phyloP scores from a whole-genome alignment of 2,888 invertebrate species.

The Hirtodrosophila alboralis region DNA sequence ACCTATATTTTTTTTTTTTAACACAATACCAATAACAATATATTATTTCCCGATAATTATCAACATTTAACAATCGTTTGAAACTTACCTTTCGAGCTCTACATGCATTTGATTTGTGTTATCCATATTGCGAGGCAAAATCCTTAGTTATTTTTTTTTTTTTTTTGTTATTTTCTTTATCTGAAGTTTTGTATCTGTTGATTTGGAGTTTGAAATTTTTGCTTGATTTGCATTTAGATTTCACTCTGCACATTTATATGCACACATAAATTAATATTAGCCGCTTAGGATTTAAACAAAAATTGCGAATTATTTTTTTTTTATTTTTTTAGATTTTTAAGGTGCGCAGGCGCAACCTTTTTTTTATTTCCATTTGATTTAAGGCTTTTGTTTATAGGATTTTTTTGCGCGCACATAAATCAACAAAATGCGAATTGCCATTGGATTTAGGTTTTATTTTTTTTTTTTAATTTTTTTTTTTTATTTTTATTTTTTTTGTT shows the following conservation, averaged over 20 bases:
- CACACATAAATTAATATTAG: constrained; percentile 54
- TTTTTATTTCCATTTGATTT: constrained; percentile 34
- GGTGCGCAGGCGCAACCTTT: constrained; percentile 39
- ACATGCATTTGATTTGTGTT: constrained; percentile 64
- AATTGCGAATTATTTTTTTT: constrained; percentile 37
- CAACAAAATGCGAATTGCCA: constrained; percentile 44
- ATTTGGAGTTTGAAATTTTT: constrained; percentile 30
- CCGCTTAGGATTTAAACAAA: constrained; percentile 30
- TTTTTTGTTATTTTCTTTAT: constrained; percentile 34
- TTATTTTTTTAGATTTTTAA: constrained; percentile 13
- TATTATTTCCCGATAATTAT: constrained; percentile 1
- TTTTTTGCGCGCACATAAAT: constrained; percentile 62
- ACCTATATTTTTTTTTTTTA: no score
- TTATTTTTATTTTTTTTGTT: constrained; percentile 15
- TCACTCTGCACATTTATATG: constrained; percentile 33
- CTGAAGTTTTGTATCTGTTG: constrained; percentile 34
- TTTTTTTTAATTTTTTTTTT: constrained; percentile 23
- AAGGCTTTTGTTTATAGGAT: constrained; percentile 14
- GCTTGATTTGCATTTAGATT: constrained; percentile 53
- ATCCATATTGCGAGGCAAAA: constrained; percentile 62
- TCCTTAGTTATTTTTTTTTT: no score
- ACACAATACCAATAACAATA: no score
- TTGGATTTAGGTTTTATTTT: constrained; percentile 12
- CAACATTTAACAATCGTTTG: constrained; percentile 3
- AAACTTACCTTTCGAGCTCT: constrained; percentile 74